Evolutionary conservation across 2,113 vertebrate genomes (phyloP), one percentile per base, ranked within the genome.

Genomic region (Vidua macroura): DNA sequence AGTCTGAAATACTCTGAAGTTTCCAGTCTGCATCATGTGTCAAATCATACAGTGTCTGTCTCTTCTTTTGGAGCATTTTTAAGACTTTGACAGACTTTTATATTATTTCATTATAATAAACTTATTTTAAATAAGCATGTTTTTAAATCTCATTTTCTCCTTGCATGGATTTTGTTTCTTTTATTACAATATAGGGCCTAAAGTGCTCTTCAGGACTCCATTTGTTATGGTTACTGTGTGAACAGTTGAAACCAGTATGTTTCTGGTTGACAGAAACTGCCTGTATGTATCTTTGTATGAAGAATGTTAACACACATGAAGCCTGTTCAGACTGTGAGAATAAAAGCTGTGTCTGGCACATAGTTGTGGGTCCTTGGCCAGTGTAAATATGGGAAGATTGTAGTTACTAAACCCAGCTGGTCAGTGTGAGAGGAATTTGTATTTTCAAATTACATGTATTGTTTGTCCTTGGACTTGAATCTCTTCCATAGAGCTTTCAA

Each of bases 21-120:
- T 96, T 96, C 63, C 69, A 68, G 59, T 94, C 69, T 90, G 46
- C 59, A 10, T 88, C 67, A 31, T 92, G 68, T 96, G 87, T 79
- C 76, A 91, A 92, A 48, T 96, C 70, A 80, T 92, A 72, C 44
- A 88, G 79, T 55, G 3, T 96, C 93, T 96, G 51, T 93, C 30
- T 69, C 19, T 76, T 82, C 82, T 94, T 94, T 69, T 95, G 81
- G 90, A 96, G 86, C 90, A 72, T 96, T 97, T 59, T 97, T 95
- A 93, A 96, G 86, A 96, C 86, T 86, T 90, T 96, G 92, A 96
- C 93, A 95, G 86, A 97, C 94, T 98, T 96, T 98, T 98, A 84
- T 98, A 98, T 46, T 95, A 96, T 23, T 97, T 97, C 97, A 92
- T 95, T 96, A 95, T 77, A 98, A 98, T 98, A 98, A 98, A 98